Evolutionary conservation across 1,140 invertebrate species (phyloP).

Genomic region (Ctenoplectra terminalis): DNA sequence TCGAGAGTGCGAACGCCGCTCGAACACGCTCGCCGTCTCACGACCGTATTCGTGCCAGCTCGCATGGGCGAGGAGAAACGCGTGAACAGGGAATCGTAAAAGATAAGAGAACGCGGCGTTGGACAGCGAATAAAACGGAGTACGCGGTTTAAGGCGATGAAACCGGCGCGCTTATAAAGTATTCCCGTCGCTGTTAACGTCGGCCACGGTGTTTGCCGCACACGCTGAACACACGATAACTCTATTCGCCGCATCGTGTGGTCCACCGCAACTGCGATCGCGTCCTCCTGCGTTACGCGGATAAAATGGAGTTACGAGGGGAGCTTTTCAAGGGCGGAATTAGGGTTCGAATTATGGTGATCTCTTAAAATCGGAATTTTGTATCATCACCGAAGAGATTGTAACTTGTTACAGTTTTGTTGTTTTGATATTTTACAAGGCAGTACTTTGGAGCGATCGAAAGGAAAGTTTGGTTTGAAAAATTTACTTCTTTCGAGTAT

Average conservation of each 20-base stretch:
- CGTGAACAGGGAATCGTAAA: conserved; percentile 46
- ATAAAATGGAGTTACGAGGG: not conserved
- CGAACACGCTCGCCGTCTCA: conserved; percentile 35
- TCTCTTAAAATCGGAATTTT: no score
- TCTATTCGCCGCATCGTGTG: conserved; percentile 31
- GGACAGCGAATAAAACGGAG: conserved; percentile 25
- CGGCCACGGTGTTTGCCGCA: conserved; percentile 21
- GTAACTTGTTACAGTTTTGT: no score
- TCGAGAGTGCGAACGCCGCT: conserved; percentile 6
- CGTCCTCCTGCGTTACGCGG: not conserved
- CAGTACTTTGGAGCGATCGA: no score
- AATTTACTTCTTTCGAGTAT: no score
- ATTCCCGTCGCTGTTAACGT: conserved; percentile 50
- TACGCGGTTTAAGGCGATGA: conserved; percentile 39
- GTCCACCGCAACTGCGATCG: not conserved
- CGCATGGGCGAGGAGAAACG: conserved; percentile 28
- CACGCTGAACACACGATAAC: conserved; percentile 32
- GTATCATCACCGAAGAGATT: no score
- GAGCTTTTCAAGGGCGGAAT: no score
- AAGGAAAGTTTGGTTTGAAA: no score
- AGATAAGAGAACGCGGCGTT: conserved; percentile 43
- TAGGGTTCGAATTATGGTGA: no score
- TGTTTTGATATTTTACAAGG: no score
- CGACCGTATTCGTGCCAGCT: conserved; percentile 51
- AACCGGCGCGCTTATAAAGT: conserved; percentile 44